Conservation (phyloP, 2,888 invertebrate species). For the Drosophila dives region DNA sequence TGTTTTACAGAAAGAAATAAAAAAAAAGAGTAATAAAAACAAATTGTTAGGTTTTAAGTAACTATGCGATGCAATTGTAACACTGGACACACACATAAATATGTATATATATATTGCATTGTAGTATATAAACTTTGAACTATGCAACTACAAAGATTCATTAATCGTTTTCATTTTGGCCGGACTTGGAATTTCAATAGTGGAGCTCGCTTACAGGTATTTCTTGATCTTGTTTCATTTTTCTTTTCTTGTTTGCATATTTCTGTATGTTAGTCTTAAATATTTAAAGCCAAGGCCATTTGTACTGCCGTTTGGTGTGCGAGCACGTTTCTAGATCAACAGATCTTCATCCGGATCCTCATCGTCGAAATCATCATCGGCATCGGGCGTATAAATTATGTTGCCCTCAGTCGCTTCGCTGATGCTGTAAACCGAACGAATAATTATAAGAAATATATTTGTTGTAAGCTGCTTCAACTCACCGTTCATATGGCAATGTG, state of each 20-base stretch:
- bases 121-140: slow-evolving; percentile 52
- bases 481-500: slow-evolving; percentile 84
- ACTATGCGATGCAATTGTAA: slow-evolving; percentile 61
- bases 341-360: slow-evolving; percentile 95
- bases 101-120: slow-evolving; percentile 26
- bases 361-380: slow-evolving; percentile 92
- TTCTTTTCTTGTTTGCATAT: slow-evolving; percentile 4
- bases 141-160: slow-evolving; percentile 29
- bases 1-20: slow-evolving; percentile 18
- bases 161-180: slow-evolving; percentile 21
- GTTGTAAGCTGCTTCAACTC: not conserved
- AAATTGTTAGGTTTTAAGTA: slow-evolving; percentile 48
- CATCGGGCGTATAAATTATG: slow-evolving; percentile 91
- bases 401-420: slow-evolving; percentile 87
- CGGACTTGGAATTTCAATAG: slow-evolving; percentile 38
- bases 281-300: slow-evolving; percentile 78
- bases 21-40: slow-evolving; percentile 49
- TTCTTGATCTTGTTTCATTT: slow-evolving; percentile 7
- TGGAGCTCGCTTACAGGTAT: slow-evolving; percentile 46
- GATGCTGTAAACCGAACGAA: slow-evolving; percentile 52
- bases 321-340: slow-evolving; percentile 86
- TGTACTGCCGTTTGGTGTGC: slow-evolving; percentile 69
- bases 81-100: slow-evolving; percentile 38
- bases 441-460: not conserved
- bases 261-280: slow-evolving; percentile 39